Conservation (phyloP, 2,797 vertebrate genomes). For the Chromis chromis region DNA sequence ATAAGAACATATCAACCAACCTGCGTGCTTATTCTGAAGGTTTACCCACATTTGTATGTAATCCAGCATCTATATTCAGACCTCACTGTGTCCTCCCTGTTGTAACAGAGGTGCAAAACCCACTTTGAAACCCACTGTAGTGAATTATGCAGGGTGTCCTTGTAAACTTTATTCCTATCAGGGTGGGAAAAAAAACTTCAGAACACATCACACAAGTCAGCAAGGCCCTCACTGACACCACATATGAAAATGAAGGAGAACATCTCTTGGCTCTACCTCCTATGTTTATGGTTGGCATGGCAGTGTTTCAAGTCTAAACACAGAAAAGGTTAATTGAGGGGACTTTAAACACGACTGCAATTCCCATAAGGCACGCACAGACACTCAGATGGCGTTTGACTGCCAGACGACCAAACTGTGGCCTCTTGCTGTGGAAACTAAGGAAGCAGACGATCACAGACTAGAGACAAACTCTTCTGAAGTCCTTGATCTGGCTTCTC, state of each 20-base stretch:
- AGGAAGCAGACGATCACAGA: constrained; percentile 33
- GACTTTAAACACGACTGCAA: constrained; percentile 34
- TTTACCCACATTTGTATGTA: too few relatives aligned
- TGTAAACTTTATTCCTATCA: too few relatives aligned
- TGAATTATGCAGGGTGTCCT: too few relatives aligned
- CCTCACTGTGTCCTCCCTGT: too few relatives aligned
- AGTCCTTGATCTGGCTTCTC: constrained; percentile 1
- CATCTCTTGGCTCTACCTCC: neutral
- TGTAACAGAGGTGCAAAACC: too few relatives aligned
- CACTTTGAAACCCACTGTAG: too few relatives aligned
- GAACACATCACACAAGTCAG: too few relatives aligned
- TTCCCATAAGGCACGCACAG: constrained; percentile 6
- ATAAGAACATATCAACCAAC: too few relatives aligned
- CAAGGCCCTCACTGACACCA: constrained; percentile 14
- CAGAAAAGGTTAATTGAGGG: constrained; percentile 27
- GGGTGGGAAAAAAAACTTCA: too few relatives aligned
- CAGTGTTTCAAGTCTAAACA: constrained; percentile 56
- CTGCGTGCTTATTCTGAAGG: too few relatives aligned
- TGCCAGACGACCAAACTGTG: constrained; percentile 25
- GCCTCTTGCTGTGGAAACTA: constrained; percentile 13
- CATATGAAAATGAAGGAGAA: neutral
- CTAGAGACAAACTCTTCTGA: neutral
- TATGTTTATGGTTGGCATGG: constrained; percentile 49
- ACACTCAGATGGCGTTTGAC: constrained; percentile 3
- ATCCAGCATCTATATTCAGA: too few relatives aligned